A percentile compares a stretch with the other conserved stretches of the same genome.
These are phyloP conservation scores for Bedellia somnulentella DNA, from an alignment of 2,888 invertebrate genomes.

Conservation along the genomic window DNA sequence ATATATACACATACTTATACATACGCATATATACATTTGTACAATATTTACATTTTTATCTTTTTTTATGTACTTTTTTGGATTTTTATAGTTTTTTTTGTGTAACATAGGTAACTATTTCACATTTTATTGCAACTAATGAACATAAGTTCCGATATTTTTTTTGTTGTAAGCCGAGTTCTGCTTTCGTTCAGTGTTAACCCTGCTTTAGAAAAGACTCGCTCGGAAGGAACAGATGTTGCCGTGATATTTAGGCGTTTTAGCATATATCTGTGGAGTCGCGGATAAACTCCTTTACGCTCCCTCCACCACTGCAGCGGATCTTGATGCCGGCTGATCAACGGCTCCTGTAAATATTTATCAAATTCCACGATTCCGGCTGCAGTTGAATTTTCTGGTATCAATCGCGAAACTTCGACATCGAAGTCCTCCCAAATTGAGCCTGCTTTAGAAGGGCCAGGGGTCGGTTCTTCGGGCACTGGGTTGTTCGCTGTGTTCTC, in stretches of 20 bases:
- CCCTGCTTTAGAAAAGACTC: neutral
- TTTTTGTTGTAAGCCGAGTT: neutral
- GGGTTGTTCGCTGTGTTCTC: too few species aligned
- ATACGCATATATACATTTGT: too few species aligned
- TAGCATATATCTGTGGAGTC: neutral
- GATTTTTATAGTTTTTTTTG: too few species aligned
- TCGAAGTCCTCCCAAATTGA: neutral
- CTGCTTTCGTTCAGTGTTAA: neutral
- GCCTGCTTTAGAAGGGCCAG: neutral
- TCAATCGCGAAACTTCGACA: neutral
- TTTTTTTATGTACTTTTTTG: too few species aligned
- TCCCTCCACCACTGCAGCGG: conserved; percentile 1
- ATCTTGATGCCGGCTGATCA: neutral
- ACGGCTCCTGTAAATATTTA: neutral
- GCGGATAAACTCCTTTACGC: neutral
- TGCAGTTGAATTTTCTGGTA: neutral
- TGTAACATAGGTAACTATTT: too few species aligned
- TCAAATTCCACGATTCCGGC: neutral
- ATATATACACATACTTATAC: too few species aligned
- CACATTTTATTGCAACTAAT: too few species aligned
- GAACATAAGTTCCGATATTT: neutral
- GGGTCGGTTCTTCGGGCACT: too few species aligned
- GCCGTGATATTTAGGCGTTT: neutral
- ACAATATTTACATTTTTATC: too few species aligned
- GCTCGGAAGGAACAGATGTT: neutral